Base-by-base conservation (phyloP, 2,888 invertebrate species). In the Limnephilus lunatus region DNA sequence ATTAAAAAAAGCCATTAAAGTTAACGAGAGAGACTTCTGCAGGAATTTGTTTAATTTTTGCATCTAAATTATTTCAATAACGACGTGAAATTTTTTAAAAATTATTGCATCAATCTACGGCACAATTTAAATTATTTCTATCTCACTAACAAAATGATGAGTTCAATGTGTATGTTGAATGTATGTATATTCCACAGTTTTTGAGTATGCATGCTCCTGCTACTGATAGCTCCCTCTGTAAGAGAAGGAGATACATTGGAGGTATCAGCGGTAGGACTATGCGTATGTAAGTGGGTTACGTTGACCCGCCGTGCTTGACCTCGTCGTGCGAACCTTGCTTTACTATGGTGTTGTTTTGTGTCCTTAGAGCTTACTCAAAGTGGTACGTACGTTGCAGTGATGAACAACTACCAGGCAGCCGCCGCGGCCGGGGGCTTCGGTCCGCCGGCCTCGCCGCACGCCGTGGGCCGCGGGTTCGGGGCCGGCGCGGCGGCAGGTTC, bases 391-490 rank as follows among this genome's bases (percentile, higher is more conserved):
- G 88, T 94, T 97, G 94, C 98, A 98, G 99, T 99, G 96, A 99
- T 99, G 98, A 98, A 98, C 97, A 99, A 98, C 97, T 99, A 99
- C 96, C 98, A 98, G 95, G 98, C 98, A 92, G 97, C 97, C 94
- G 97, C 97, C 94, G 97, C 97, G 94, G 97, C 97, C 94, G 97
- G 97, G 94, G 98, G 97, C 92, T 98, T 97, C 95, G 98, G 98
- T 80, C 98, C 98, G 93, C 98, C 98, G 93, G 98, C 98, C 94
- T 98, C 98, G 94, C 98, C 98, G 94, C 98, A 98, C 95, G 97
- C 96, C 92, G 97, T 97, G 19, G 97, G 97, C 92, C 97, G 97
- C 94, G 97, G 98, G 94, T 99, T 99, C 96, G 98, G 98, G 92
- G 97, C 98, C 90, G 98, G 99, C 96, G 98, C 98, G 92, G 97